phyloP scores from a whole-genome alignment of 2,113 vertebrate species.

The Cygnus buccinator region DNA sequence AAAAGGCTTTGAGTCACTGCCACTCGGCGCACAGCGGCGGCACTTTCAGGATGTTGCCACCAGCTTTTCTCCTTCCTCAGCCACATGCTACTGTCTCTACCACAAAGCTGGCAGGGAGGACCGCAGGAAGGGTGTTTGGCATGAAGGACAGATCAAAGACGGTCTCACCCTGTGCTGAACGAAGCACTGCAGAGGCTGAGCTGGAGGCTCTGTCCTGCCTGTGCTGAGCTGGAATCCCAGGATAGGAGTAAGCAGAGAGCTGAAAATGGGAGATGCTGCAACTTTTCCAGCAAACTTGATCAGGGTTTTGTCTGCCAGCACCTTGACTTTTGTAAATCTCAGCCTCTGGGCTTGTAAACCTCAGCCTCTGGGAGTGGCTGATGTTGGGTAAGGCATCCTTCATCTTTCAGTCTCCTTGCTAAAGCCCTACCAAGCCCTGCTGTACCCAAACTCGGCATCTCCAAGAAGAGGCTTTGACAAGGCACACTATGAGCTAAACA shows the following conservation, averaged over 20 bases:
- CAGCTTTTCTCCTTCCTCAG: background rate
- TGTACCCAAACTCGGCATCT: background rate
- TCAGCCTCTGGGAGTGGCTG: constrained; percentile 20
- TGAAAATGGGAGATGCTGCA: background rate
- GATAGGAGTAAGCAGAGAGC: background rate
- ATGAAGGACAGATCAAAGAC: background rate
- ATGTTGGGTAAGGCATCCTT: background rate
- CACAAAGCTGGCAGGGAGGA: background rate
- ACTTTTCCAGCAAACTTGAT: background rate
- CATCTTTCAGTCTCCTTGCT: background rate
- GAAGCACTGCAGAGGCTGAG: background rate
- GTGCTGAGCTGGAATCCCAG: fast-evolving
- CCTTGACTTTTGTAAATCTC: constrained; percentile 5
- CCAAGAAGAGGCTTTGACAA: background rate
- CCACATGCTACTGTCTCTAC: background rate
- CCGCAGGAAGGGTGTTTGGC: background rate
- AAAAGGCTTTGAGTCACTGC: constrained; percentile 31
- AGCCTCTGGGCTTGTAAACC: background rate
- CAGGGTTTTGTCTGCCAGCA: constrained; percentile 31
- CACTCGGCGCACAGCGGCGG: background rate
- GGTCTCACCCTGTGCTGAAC: background rate
- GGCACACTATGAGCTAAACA: background rate
- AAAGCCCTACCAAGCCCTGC: background rate
- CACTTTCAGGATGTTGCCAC: background rate
- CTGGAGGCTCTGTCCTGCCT: background rate